phyloP scores from a whole-genome alignment of 2,113 vertebrate genomes.

The Emydocephalus ijimae region DNA sequence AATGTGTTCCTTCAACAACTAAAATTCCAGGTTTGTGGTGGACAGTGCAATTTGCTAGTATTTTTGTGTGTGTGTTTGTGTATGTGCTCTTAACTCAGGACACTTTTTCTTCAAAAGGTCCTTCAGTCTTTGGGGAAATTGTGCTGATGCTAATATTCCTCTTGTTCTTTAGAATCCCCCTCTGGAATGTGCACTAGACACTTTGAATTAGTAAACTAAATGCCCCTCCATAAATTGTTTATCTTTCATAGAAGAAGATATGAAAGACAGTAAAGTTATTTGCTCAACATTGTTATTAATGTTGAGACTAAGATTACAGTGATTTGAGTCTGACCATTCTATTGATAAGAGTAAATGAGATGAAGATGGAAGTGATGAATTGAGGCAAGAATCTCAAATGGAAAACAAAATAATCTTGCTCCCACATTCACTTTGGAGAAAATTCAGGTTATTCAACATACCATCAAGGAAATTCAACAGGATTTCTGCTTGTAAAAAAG shows the following conservation, averaged over 20 bases:
- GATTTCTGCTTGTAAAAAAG: conserved; percentile 16
- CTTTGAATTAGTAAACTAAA: conserved; percentile 14
- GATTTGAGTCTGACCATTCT: neutral
- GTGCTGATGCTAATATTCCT: conserved; percentile 36
- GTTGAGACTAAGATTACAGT: neutral
- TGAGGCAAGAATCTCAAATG: neutral
- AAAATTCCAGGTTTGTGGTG: neutral
- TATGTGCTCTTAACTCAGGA: conserved; percentile 44
- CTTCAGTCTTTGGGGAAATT: conserved; percentile 7
- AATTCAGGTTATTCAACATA: neutral
- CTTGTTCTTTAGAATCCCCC: neutral
- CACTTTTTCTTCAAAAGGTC: conserved; percentile 26
- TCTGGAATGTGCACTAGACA: neutral
- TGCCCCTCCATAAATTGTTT: neutral
- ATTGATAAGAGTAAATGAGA: conserved; percentile 4
- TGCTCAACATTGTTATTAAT: neutral
- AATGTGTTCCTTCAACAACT: conserved; percentile 24
- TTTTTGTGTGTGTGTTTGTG: conserved; percentile 6
- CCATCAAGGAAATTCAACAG: neutral
- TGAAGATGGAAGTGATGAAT: conserved; percentile 7
- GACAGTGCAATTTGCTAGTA: conserved; percentile 39
- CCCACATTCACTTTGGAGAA: neutral
- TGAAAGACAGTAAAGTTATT: conserved; percentile 8
- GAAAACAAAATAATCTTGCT: neutral
- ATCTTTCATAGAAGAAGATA: neutral